Base-by-base conservation (phyloP, 2,113 vertebrate species). In the Conger conger region DNA sequence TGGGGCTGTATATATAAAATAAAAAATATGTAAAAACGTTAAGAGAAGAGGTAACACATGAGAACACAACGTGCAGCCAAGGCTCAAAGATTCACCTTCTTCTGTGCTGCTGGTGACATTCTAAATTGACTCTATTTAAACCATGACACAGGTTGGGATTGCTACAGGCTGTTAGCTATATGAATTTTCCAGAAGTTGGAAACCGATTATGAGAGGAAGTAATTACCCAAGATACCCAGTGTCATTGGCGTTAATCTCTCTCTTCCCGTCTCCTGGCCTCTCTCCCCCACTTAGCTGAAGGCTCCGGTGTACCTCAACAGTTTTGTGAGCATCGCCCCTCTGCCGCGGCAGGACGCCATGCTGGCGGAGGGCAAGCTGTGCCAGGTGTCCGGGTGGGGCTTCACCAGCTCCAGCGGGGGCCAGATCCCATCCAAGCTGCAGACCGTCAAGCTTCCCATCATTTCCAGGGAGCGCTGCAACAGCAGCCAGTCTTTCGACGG, bases 341-440 rank as follows among this genome's bases (percentile, higher is more conserved):
- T 97, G 76, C 94, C 96, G 23, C 89, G 90, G 0, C 94, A 94
- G 13, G 91, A 82, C 0, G 63, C 90, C 18, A 20, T 80, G 3
- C 76, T 94, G 0, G n/a, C 76, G 0, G 93, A 93, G 86, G 95
- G 95, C 16, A 86, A 87, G 0, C 20, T 95, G 87, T 97, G 96
- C 76, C 92, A 93, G 4, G 96, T 96, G 86, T 96, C 95, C 0
- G 96, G 96, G 0, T 97, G 96, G 96, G 96, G 96, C 11, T 93
- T 90, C 89, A 95, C 93, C 87, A 92, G 83, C 78, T 79, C 91
- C 11, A 42, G 1, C 0, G 93, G 93, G 0, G 88, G 92, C 0
- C 86, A 88, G 84, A 90, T 94, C 23, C 94, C 96, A 0, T 88
- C 91, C 79, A 91, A 91, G 33, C 91, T 96, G 18, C 92, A 88